Conservation (phyloP, 2,797 vertebrate species). For the Alosa sapidissima region DNA sequence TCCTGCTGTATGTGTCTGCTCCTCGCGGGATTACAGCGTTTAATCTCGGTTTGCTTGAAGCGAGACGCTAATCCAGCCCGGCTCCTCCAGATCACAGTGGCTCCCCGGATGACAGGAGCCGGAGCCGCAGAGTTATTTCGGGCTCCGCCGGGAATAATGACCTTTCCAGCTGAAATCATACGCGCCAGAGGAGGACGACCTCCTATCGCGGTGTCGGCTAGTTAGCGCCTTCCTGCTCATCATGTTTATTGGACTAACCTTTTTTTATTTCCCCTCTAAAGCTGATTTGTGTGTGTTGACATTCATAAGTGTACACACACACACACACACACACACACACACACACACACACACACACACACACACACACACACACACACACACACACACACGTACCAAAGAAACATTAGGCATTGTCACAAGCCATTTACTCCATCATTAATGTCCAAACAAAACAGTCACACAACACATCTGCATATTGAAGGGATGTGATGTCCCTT, state of each 20-base stretch:
- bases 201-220: background rate
- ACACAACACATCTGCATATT: background rate
- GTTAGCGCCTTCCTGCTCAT: background rate
- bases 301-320: background rate
- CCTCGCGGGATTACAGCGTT: slow-evolving; percentile 1
- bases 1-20: background rate
- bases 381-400: background rate
- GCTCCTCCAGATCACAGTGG: background rate
- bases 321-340: background rate
- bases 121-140: background rate
- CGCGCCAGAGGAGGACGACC: background rate
- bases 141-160: background rate
- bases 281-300: background rate
- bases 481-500: background rate
- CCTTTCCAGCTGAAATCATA: background rate
- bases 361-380: background rate
- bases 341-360: background rate
- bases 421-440: background rate
- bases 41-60: background rate
- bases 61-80: background rate
- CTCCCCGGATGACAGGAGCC: background rate
- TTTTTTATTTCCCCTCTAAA: background rate
- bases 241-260: background rate
- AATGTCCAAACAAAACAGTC: background rate
- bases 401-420: background rate